Evolutionary conservation across 2,888 invertebrate species (phyloP), one percentile per base, ranked within the genome.

Genomic region (Tipula helvola): DNA sequence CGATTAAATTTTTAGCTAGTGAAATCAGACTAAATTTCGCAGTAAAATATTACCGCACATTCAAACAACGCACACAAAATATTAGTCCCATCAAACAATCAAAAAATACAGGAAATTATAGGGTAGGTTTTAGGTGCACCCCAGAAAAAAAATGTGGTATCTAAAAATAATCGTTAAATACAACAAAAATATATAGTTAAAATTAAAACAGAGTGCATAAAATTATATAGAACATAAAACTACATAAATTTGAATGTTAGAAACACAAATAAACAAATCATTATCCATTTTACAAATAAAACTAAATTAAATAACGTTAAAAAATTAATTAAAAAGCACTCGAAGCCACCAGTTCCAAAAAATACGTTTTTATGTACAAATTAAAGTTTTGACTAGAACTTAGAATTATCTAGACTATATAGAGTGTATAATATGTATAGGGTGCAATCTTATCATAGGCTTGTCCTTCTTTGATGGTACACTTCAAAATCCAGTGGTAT

Each of bases 401-500:
- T 39, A 71, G 83, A 86, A 71, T 36, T 42, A 83, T 83, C 47
- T 44, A 36, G 83, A 42, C 28, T 28, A 28, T 41, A 87, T 57
- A 87, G 44, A 44, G 44, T 44, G 10, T 44, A 28, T 28, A 28
- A 1, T 28, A 2, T 52, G 2, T 52, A 52, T 71, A 28, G 71
- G 71, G 71, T 71, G 71, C 71, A 71, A 71, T 71, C 71, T 28
- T 71, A 71, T 71, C 87, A 87, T 47, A 87, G 83, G 85, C 86
- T 87, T 83, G 86, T 87, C 90, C 92, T 91, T 88, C 91, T 91
- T 89, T 91, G 91, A 88, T 91, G 91, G 89, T 91, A 91, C 88
- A 91, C 91, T 90, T 91, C 90, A 91, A 91, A 91, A 90, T 91
- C 91, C 88, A 91, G 91, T 89, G 91, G 91, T 89, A 91, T 91